Conservation (phyloP, 2,888 invertebrate species). For the Alviniconcha strummeri region DNA sequence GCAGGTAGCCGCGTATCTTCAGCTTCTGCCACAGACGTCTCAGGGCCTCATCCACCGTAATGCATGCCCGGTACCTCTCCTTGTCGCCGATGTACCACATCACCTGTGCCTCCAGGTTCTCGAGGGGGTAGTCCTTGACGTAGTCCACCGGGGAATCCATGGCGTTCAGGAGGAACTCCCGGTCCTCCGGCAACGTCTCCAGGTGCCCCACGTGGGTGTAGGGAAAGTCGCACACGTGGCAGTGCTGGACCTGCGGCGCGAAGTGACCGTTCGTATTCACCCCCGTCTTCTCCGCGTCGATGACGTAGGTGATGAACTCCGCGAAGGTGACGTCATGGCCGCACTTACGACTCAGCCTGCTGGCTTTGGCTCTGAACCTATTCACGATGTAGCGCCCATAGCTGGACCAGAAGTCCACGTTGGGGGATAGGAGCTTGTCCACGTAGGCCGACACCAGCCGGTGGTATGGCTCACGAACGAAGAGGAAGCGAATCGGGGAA, state of each 20-base stretch:
- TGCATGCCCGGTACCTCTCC: background rate
- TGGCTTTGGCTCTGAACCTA: background rate
- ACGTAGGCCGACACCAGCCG: slow-evolving; percentile 57
- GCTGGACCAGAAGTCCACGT: slow-evolving; percentile 52
- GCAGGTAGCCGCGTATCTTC: slow-evolving; percentile 5
- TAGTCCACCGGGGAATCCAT: background rate
- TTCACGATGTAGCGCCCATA: slow-evolving; percentile 21
- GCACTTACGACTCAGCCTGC: background rate
- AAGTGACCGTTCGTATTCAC: background rate
- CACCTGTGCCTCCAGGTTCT: background rate
- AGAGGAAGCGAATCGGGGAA: slow-evolving; percentile 33
- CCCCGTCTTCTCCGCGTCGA: background rate
- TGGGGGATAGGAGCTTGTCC: slow-evolving; percentile 58
- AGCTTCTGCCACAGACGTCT: slow-evolving; percentile 20
- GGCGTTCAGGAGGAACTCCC: background rate
- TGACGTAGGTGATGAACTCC: slow-evolving; percentile 7
- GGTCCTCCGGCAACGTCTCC: background rate
- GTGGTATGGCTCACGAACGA: slow-evolving; percentile 57
- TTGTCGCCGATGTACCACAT: background rate
- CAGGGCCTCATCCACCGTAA: background rate
- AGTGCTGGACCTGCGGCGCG: background rate
- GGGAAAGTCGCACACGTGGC: background rate
- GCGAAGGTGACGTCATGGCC: slow-evolving; percentile 16
- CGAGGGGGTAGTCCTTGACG: background rate
- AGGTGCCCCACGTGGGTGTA: background rate